These are phyloP conservation scores for Campylorhamphus procurvoides DNA, from an alignment of 2,113 vertebrate genomes.

Conservation along the genomic window DNA sequence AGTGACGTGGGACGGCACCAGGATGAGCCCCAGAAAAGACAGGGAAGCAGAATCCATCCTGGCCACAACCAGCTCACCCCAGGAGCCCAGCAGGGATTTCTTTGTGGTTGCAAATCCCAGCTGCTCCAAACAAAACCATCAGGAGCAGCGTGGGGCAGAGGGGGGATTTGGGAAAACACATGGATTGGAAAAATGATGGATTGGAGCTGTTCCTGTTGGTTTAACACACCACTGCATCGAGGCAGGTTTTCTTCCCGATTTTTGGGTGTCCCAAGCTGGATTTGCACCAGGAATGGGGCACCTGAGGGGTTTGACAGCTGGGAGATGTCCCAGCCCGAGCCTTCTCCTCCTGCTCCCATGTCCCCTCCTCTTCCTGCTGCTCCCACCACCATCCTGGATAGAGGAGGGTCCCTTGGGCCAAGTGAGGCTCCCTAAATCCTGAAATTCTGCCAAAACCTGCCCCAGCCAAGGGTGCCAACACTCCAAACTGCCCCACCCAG, in stretches of 20 bases:
- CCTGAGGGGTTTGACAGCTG: background rate
- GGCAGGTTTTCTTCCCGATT: background rate
- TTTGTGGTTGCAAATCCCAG: background rate
- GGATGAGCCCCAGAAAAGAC: fast-evolving
- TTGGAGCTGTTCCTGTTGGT: background rate
- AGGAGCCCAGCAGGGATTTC: fast-evolving
- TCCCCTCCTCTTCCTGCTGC: background rate
- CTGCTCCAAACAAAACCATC: background rate
- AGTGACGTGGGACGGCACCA: background rate
- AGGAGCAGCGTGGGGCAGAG: background rate
- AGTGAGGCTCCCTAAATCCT: background rate
- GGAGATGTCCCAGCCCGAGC: fast-evolving
- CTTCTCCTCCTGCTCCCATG: fast-evolving
- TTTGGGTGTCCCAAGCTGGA: background rate
- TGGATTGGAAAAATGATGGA: background rate
- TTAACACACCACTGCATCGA: fast-evolving
- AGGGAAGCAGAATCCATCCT: background rate
- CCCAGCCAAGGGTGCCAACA: background rate
- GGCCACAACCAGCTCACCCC: background rate
- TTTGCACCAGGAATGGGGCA: fast-evolving
- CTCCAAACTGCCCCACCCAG: no score
- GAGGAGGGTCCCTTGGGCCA: background rate
- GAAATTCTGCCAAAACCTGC: fast-evolving
- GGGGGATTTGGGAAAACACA: fast-evolving
- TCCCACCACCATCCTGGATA: fast-evolving